Percentiles rank a stretch among this genome's conserved stretches.
Evolutionary conservation across 2,888 invertebrate species (phyloP).

Genomic region (Dinocampus coccinellae): DNA sequence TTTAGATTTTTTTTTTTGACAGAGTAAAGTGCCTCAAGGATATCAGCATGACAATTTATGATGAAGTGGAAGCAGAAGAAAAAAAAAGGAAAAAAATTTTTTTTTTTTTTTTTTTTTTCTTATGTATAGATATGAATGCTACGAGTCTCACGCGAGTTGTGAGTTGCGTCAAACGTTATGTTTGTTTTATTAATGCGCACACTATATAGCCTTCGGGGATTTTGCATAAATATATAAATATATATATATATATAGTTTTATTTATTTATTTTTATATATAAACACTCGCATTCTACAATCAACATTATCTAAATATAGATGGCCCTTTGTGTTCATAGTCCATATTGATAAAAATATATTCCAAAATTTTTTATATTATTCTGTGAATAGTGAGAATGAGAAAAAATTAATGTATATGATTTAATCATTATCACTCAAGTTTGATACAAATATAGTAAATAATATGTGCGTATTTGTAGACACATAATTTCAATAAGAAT

Average conservation of each 20-base stretch:
- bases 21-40: conserved; percentile 29
- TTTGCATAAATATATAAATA: conserved; percentile 34
- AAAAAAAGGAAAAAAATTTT: conserved; percentile 1
- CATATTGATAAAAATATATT: too few species aligned
- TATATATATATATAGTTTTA: conserved; percentile 21
- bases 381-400: too few species aligned
- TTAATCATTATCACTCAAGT: too few species aligned
- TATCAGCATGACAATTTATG: conserved; percentile 20
- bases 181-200: conserved; percentile 68
- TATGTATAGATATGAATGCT: background rate
- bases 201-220: conserved; percentile 56
- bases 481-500: conserved; percentile 15
- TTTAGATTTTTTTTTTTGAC: too few species aligned
- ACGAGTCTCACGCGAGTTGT: background rate
- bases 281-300: too few species aligned
- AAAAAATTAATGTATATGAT: too few species aligned
- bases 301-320: too few species aligned
- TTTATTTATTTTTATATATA: conserved; percentile 27
- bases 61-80: background rate
- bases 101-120: background rate
- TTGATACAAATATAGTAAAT: too few species aligned
- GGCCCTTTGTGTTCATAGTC: too few species aligned
- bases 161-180: conserved; percentile 63
- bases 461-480: background rate
- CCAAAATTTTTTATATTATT: too few species aligned